Evolutionary conservation across 2,888 invertebrate species (phyloP).

Genomic region (Celastrina argiolus): DNA sequence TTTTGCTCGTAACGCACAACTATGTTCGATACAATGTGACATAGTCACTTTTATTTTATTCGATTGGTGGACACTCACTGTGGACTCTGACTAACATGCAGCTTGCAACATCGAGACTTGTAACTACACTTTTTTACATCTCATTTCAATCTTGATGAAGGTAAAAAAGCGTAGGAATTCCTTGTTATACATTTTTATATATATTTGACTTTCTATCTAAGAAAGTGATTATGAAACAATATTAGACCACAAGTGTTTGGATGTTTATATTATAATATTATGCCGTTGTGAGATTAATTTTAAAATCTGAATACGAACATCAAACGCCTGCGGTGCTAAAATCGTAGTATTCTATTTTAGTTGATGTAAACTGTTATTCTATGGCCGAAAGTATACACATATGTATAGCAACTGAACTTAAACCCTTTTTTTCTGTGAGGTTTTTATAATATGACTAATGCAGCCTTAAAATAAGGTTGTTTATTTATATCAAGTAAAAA

Average conservation of each 20-base stretch:
- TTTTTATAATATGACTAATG: too few species aligned
- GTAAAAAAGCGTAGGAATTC: neutral
- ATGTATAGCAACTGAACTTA: conserved; percentile 19
- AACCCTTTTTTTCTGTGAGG: neutral
- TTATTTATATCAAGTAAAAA: too few species aligned
- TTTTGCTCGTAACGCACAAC: conserved; percentile 5
- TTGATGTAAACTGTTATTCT: conserved; percentile 8
- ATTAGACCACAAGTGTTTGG: neutral
- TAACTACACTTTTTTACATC: conserved; percentile 1
- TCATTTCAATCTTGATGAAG: neutral
- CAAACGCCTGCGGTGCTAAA: neutral
- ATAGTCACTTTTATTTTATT: neutral
- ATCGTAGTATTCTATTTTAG: conserved; percentile 10
- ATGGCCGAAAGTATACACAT: conserved; percentile 1
- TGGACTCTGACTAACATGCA: conserved; percentile 13
- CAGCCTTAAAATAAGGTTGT: too few species aligned
- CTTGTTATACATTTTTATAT: neutral
- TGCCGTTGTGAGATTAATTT: neutral
- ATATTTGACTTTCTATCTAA: neutral
- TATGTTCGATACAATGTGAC: neutral
- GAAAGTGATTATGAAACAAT: neutral
- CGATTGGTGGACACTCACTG: neutral
- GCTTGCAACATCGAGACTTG: neutral
- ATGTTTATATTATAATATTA: neutral
- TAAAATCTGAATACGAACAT: neutral